Conservation (phyloP, 2,888 invertebrate species). For the Lepidochitona cinerea region DNA sequence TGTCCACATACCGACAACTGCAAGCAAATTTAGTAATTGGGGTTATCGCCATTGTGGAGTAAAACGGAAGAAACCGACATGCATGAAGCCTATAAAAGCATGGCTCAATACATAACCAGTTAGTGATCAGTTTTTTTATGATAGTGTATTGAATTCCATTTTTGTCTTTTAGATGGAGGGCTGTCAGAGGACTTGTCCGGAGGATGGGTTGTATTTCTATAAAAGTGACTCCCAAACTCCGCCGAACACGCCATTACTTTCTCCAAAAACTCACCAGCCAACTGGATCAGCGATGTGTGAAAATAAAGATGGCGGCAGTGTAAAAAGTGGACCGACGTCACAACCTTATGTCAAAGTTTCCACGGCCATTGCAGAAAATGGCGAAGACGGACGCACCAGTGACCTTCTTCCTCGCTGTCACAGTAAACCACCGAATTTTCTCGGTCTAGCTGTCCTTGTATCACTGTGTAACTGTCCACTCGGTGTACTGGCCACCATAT, state of each 20-base stretch:
- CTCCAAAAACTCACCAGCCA: not conserved
- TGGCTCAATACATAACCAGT: no score
- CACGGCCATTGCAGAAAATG: not conserved
- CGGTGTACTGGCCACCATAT: not conserved
- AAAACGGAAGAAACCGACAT: no score
- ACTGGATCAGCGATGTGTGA: not conserved
- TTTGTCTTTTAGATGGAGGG: no score
- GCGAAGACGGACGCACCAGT: not conserved
- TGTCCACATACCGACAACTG: no score
- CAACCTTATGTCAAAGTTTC: not conserved
- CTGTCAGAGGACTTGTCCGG: no score
- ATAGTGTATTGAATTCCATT: no score
- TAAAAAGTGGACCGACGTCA: not conserved
- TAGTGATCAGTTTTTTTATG: no score
- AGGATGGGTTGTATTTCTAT: no score
- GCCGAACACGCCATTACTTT: not conserved
- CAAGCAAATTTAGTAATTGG: no score
- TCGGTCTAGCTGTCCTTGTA: not conserved
- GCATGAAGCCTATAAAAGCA: no score
- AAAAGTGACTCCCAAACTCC: no score
- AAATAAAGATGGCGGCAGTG: not conserved
- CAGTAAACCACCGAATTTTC: not conserved
- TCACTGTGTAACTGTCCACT: constrained; percentile 6
- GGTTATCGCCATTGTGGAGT: no score
- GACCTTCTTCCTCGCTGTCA: not conserved